phyloP scores from a whole-genome alignment of 2,113 vertebrate species.

The Galemys pyrenaicus region DNA sequence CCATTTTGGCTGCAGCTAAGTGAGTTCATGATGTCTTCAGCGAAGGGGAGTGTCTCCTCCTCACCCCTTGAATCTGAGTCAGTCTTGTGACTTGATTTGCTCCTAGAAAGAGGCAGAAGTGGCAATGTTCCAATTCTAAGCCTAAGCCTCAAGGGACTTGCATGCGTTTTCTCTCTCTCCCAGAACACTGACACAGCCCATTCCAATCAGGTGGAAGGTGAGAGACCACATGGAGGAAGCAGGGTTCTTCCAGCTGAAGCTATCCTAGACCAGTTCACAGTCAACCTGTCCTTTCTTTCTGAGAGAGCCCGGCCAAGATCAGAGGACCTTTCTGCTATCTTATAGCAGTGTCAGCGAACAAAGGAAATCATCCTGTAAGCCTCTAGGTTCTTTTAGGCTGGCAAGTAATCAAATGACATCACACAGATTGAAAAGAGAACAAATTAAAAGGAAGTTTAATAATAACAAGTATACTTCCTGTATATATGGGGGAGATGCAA shows the following conservation, averaged over 20 bases:
- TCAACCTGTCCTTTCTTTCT: not conserved
- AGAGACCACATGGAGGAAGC: not conserved
- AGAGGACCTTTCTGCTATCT: not conserved
- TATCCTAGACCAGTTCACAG: not conserved
- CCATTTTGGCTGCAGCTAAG: not conserved
- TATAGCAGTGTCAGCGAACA: not conserved
- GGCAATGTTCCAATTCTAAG: not conserved
- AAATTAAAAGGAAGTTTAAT: too few relatives aligned
- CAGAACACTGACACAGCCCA: not conserved
- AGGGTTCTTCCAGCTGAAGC: not conserved
- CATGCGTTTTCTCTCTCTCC: not conserved
- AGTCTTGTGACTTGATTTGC: not conserved
- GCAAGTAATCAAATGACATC: too few relatives aligned
- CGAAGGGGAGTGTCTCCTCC: not conserved
- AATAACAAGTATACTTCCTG: too few relatives aligned
- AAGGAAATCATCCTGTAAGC: too few relatives aligned
- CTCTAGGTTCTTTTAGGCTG: too few relatives aligned
- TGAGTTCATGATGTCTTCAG: not conserved
- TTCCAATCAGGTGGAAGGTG: not conserved
- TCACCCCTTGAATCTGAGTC: not conserved
- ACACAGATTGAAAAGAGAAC: too few relatives aligned
- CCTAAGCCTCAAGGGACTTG: not conserved
- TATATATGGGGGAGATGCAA: too few relatives aligned
- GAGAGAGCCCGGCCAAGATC: not conserved
- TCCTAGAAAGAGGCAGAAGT: not conserved